Base-by-base conservation (phyloP, 2,888 invertebrate species). In the Dryocosmus kuriphilus region DNA sequence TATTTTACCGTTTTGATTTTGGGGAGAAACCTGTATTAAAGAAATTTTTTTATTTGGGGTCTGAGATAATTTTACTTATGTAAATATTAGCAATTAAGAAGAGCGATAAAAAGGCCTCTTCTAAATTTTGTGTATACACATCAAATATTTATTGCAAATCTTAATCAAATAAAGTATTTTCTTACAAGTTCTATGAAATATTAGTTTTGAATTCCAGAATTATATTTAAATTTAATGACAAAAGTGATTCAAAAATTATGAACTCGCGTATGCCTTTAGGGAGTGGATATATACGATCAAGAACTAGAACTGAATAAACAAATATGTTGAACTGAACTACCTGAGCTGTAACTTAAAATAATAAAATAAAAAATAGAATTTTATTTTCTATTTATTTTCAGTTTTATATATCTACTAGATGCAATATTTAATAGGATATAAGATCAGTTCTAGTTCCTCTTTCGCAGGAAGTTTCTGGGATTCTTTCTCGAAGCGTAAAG, bases 381-480 rank as follows among this genome's bases (percentile, higher is more conserved):
- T 57, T 24, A 57, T 22, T 14, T 24, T 24, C 11, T 24, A 57
- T 3, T 11, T 57, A 11, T 57, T 24, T 24, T 5, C 7, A n/a
- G 16, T 51, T n/a, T n/a, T 51, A n/a, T n/a, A 7, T 19, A n/a
- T 51, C 8, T 51, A 51, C 38, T 27, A 16, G 0, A 11, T 9
- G 1, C 38, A 24, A 2, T n/a, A n/a, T n/a, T n/a, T n/a, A n/a
- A n/a, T 4, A 57, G 57, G 57, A 24, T 19, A n/a, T 16, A 67
- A 67, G 2, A 67, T 38, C 41, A 51, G 46, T 71, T 51, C 65
- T 65, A 65, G 65, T 38, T 38, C 22, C 6, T 35, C 1, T 24
- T 24, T 65, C 22, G 38, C 11, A 65, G 24, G 65, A 65, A 65
- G 38, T 65, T 65, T 65, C 38, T 65, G 30, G 30, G 46, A 71